A percentile compares a stretch with the other conserved stretches of the same genome.
Evolutionary conservation across 2,797 vertebrate species (phyloP).

Genomic region (Calcarius lapponicus): DNA sequence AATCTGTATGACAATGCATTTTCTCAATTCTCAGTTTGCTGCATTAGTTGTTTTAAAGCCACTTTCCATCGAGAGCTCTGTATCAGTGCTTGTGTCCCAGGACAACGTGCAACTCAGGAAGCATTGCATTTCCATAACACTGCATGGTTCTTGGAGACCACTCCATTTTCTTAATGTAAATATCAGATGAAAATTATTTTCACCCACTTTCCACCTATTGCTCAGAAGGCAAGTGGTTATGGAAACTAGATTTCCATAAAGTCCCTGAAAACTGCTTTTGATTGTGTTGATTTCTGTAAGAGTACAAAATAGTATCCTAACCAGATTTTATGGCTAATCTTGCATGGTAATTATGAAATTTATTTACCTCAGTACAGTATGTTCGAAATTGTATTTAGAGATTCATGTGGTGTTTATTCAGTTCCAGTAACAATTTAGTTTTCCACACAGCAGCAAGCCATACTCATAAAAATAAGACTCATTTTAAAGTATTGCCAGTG

Average conservation of each 20-base stretch:
- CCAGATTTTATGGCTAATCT: constrained; percentile 34
- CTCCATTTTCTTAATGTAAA: neutral
- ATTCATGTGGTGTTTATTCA: neutral
- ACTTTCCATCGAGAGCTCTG: rapidly evolving
- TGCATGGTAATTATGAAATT: neutral
- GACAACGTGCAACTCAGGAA: neutral
- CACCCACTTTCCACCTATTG: neutral
- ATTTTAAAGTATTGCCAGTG: neutral
- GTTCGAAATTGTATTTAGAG: constrained; percentile 43
- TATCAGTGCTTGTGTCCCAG: neutral
- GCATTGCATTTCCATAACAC: neutral
- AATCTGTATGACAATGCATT: rapidly evolving
- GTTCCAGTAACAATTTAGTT: neutral
- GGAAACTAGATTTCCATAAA: neutral
- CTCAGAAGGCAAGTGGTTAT: neutral
- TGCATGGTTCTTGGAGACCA: neutral
- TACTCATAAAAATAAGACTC: neutral
- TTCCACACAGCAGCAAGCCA: constrained; percentile 10
- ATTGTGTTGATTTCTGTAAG: neutral
- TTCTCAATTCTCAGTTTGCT: neutral
- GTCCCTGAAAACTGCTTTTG: neutral
- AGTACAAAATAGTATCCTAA: neutral
- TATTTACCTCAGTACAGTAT: constrained; percentile 10
- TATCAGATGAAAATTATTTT: neutral
- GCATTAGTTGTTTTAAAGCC: neutral